phyloP scores from a whole-genome alignment of 2,888 invertebrate species.

The Melitaea athalia region DNA sequence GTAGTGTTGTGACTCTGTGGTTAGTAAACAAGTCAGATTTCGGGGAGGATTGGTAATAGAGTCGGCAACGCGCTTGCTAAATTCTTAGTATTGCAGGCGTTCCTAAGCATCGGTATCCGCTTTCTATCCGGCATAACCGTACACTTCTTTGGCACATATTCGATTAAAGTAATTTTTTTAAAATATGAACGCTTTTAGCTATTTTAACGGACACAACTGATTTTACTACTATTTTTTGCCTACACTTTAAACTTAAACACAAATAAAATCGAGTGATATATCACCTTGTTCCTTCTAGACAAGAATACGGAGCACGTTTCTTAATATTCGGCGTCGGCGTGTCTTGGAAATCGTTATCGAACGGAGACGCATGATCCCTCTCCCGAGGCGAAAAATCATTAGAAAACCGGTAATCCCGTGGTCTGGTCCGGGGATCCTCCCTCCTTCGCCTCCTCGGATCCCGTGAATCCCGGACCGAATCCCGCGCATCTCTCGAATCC shows the following conservation, averaged over 20 bases:
- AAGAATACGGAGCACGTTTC: constrained; percentile 68
- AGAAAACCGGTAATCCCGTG: constrained; percentile 78
- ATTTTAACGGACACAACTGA: too few relatives aligned
- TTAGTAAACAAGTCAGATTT: too few relatives aligned
- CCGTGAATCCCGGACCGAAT: constrained; percentile 59
- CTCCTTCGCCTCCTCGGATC: constrained; percentile 46
- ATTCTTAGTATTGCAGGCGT: too few relatives aligned
- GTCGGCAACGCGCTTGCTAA: too few relatives aligned
- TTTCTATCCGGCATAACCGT: too few relatives aligned
- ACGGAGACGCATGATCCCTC: constrained; percentile 78
- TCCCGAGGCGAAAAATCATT: constrained; percentile 84
- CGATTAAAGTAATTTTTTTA: too few relatives aligned
- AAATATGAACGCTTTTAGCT: too few relatives aligned
- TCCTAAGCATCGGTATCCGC: too few relatives aligned
- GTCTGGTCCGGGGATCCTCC: constrained; percentile 44
- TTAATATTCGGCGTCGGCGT: constrained; percentile 61
- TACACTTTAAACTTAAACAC: neutral
- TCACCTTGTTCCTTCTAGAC: constrained; percentile 70
- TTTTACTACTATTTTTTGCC: neutral
- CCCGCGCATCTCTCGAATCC: constrained; percentile 58
- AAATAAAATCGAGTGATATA: constrained; percentile 7
- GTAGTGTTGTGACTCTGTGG: too few relatives aligned
- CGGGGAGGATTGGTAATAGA: too few relatives aligned
- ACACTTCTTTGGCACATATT: too few relatives aligned
- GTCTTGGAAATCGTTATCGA: constrained; percentile 84